Evolutionary conservation across 1,140 invertebrate species (phyloP).

Genomic region (Globodera ellingtonae): DNA sequence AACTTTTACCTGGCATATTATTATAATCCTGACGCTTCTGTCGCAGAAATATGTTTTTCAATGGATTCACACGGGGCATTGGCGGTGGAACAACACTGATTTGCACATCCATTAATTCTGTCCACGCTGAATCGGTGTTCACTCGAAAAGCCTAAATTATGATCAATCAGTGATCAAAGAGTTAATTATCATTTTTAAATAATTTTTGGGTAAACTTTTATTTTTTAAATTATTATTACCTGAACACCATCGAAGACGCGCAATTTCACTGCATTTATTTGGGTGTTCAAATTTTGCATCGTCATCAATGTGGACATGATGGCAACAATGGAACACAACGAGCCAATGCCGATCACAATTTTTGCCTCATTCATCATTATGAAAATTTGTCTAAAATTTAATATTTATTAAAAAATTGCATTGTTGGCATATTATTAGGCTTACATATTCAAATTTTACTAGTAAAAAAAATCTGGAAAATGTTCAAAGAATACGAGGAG

Average conservation of each 20-base stretch:
- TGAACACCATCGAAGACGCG: not conserved
- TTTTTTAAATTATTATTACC: not conserved
- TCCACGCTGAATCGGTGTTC: slow-evolving; percentile 49
- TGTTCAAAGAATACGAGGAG: no score
- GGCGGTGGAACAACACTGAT: slow-evolving; percentile 43
- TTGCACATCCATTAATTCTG: slow-evolving; percentile 53
- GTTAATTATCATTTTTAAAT: no score
- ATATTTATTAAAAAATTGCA: no score
- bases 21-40: slow-evolving; percentile 26
- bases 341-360: not conserved
- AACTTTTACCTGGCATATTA: not conserved
- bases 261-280: not conserved
- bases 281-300: not conserved
- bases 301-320: not conserved
- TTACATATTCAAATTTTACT: no score
- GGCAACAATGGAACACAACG: not conserved
- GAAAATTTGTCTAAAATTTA: no score
- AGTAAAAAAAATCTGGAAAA: no score
- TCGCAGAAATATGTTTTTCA: slow-evolving; percentile 42
- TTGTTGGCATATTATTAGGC: no score
- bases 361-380: no score
- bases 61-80: slow-evolving; percentile 41
- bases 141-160: slow-evolving; percentile 37
- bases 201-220: not conserved
- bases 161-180: no score